phyloP scores from a whole-genome alignment of 2,888 invertebrate species.

The Sarcophaga rosellei region DNA sequence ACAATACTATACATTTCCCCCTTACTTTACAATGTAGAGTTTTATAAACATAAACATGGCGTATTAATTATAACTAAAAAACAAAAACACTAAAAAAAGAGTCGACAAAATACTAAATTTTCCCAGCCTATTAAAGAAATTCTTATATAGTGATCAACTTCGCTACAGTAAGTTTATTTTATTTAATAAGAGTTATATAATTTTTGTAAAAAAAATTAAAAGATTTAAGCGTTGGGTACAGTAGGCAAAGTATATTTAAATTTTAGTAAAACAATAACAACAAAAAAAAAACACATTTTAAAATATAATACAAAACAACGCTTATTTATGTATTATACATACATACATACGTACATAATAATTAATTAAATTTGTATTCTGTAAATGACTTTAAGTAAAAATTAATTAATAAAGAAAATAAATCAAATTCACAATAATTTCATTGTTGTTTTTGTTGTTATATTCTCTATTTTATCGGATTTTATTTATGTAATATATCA shows the following conservation, averaged over 20 bases:
- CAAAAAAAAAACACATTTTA: background rate
- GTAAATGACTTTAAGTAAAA: slow-evolving; percentile 61
- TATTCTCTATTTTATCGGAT: too few species aligned
- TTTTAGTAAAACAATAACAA: slow-evolving; percentile 31
- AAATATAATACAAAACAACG: slow-evolving; percentile 49
- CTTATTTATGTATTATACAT: slow-evolving; percentile 64
- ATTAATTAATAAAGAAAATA: slow-evolving; percentile 44
- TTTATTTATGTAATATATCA: too few species aligned
- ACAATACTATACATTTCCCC: slow-evolving; percentile 60
- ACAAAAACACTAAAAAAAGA: slow-evolving; percentile 25
- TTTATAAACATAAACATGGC: slow-evolving; percentile 48
- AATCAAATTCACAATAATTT: background rate
- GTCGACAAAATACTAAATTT: slow-evolving; percentile 21
- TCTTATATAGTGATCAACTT: slow-evolving; percentile 8
- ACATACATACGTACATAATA: slow-evolving; percentile 41
- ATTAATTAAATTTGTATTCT: slow-evolving; percentile 65
- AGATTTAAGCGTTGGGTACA: slow-evolving; percentile 32
- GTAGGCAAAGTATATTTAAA: slow-evolving; percentile 48
- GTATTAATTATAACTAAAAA: slow-evolving; percentile 43
- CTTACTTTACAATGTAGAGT: slow-evolving; percentile 55
- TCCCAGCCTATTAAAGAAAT: slow-evolving; percentile 10
- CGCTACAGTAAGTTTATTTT: background rate
- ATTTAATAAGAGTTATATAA: slow-evolving; percentile 6
- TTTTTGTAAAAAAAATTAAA: slow-evolving; percentile 42
- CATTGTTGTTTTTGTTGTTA: too few species aligned